Percentiles rank a stretch among this genome's conserved stretches.
These are phyloP conservation scores for Henicopernis longicauda DNA, from an alignment of 2,113 vertebrate species.

Conservation along the genomic window DNA sequence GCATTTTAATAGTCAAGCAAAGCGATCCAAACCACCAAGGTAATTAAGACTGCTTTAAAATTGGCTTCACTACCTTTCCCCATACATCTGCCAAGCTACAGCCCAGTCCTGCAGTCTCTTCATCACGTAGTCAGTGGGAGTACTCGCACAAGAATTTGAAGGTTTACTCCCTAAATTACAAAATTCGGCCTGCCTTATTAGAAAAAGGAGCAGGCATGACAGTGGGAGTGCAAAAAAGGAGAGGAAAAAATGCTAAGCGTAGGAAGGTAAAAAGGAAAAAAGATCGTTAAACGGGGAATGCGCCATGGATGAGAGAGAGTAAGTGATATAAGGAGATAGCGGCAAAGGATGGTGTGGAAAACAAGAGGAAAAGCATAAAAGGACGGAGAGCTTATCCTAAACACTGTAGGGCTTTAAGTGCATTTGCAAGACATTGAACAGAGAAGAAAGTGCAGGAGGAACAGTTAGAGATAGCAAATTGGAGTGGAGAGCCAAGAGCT, in stretches of 20 bases:
- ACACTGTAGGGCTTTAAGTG: not conserved
- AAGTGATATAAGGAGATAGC: not conserved
- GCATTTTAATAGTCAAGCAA: constrained; percentile 10
- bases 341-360: not conserved
- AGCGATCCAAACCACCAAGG: not conserved
- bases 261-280: not conserved
- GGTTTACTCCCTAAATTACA: not conserved
- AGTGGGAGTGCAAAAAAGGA: not conserved
- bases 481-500: not conserved
- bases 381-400: not conserved
- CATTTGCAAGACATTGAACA: not conserved
- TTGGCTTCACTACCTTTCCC: not conserved
- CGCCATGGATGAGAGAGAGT: rapidly evolving
- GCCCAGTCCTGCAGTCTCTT: not conserved
- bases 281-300: not conserved
- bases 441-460: not conserved
- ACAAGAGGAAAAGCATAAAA: not conserved
- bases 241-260: not conserved
- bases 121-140: not conserved
- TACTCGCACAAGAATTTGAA: not conserved
- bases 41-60: constrained; percentile 27
- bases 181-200: not conserved
- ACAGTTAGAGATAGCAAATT: not conserved
- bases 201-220: not conserved
- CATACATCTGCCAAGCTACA: not conserved